Percentiles rank a stretch among this genome's conserved stretches.
Conservation (phyloP, 2,113 vertebrate species). For the Odocoileus hemionus region DNA sequence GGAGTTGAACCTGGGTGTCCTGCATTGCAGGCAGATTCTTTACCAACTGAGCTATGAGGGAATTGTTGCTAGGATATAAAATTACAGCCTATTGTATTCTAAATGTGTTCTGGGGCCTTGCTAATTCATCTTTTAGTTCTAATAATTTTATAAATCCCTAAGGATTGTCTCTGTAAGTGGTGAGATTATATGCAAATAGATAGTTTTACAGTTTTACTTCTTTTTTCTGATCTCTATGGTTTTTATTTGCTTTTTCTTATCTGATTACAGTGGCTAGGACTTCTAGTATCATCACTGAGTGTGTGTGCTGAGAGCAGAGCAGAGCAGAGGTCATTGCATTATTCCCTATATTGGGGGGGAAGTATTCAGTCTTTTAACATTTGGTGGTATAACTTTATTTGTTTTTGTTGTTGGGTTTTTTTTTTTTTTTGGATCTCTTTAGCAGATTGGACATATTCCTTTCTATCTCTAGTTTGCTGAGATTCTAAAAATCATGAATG, state of each 20-base stretch:
- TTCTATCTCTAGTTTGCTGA: neutral
- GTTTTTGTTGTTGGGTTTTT: neutral
- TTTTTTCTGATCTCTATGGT: neutral
- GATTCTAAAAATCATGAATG: neutral
- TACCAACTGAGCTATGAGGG: neutral
- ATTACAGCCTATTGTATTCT: neutral
- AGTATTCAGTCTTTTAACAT: no score
- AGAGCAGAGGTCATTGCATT: accelerated
- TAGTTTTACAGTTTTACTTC: neutral
- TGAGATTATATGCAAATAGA: no score
- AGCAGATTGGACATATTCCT: neutral
- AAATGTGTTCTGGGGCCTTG: neutral
- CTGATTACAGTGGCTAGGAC: accelerated
- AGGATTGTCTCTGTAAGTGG: neutral
- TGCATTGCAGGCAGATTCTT: neutral
- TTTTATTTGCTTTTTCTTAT: neutral
- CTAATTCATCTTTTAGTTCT: neutral
- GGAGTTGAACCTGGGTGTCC: neutral
- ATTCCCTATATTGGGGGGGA: accelerated
- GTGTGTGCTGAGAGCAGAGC: accelerated
- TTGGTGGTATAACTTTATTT: neutral
- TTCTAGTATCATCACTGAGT: accelerated
- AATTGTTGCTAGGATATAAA: neutral
- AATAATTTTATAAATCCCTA: neutral
- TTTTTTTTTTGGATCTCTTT: neutral